A percentile compares a stretch with the other conserved stretches of the same genome.
Conservation (phyloP, 1,140 invertebrate species). For the Drosophila tristis region DNA sequence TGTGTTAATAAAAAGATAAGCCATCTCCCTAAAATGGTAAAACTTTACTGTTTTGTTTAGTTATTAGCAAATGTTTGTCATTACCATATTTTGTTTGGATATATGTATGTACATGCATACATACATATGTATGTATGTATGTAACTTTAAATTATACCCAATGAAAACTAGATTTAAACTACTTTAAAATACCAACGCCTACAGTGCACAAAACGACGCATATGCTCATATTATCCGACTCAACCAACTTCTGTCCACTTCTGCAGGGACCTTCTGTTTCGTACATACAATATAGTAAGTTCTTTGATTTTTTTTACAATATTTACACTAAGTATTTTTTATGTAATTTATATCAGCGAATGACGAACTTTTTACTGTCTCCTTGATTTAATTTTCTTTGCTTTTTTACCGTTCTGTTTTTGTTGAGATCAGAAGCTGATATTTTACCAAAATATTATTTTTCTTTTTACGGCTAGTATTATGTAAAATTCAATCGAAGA, state of each 20-base stretch:
- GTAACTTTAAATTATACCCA: slow-evolving; percentile 45
- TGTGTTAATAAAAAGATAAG: slow-evolving; percentile 63
- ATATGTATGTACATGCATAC: slow-evolving; percentile 46
- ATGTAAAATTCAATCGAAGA: slow-evolving; percentile 64
- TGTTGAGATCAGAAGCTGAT: slow-evolving; percentile 78
- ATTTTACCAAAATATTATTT: slow-evolving; percentile 52
- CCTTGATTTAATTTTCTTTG: slow-evolving; percentile 17
- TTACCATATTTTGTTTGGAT: background rate
- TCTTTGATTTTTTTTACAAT: slow-evolving; percentile 71
- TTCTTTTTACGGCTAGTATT: slow-evolving; percentile 49
- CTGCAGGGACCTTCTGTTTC: slow-evolving; percentile 9
- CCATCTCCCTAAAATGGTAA: slow-evolving; percentile 54
- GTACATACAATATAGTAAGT: slow-evolving; percentile 57
- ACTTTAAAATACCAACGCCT: slow-evolving; percentile 75
- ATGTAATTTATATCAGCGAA: slow-evolving; percentile 35
- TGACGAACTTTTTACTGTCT: slow-evolving; percentile 35
- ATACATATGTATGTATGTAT: slow-evolving; percentile 21
- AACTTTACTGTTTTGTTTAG: slow-evolving; percentile 20
- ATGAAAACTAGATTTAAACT: slow-evolving; percentile 51
- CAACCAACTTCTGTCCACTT: background rate
- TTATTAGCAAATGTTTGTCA: too few relatives aligned
- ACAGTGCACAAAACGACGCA: slow-evolving; percentile 34
- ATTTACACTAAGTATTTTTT: slow-evolving; percentile 78
- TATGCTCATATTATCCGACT: background rate
- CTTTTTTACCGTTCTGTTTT: slow-evolving; percentile 36